Evolutionary conservation across 2,888 invertebrate genomes (phyloP), one percentile per base, ranked within the genome.

Genomic region (Horisme vitalbata): DNA sequence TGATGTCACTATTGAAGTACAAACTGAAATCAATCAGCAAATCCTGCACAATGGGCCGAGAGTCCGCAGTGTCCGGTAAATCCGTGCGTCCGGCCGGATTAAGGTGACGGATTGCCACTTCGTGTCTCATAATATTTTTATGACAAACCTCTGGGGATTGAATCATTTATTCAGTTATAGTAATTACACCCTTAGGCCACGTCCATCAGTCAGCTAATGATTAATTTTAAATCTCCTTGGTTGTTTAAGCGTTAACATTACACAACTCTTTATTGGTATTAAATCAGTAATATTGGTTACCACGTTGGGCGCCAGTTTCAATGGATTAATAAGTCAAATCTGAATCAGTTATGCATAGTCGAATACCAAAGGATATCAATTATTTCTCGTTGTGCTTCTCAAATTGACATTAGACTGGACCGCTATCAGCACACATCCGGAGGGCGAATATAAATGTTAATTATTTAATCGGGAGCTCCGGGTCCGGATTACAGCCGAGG

Each of bases 1-100:
- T n/a, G n/a, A n/a, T 15, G 26, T 35, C 36, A 32, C 12, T 36
- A 12, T 18, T 34, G 27, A 13, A 20, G 28, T 28, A 6, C 30
- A 30, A 48, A 45, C 41, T 44, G 44, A 23, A 50, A 48, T 56
- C 45, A 53, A 56, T 56, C 55, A 53, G 45, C 34, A 13, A 15
- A 37, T 20, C 37, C 41, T 11, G n/a, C 27, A 28, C 31, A 27
- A 23, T 47, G 35, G 38, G 39, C 34, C 39, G 20, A 26, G 47
- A 45, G 43, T 52, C 46, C 44, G 39, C 14, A 23, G 27, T 28
- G 26, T 21, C 45, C 44, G 36, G n/a, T n/a, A 32, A 26, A 44
- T 33, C 41, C 45, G 31, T 24, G 33, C 44, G 44, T 4, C 30
- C 28, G 31, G 11, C 39, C 23, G 45, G 45, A 39, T 50, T 45